phyloP scores from a whole-genome alignment of 2,888 invertebrate species.

The Caenorhabditis drosophilae region DNA sequence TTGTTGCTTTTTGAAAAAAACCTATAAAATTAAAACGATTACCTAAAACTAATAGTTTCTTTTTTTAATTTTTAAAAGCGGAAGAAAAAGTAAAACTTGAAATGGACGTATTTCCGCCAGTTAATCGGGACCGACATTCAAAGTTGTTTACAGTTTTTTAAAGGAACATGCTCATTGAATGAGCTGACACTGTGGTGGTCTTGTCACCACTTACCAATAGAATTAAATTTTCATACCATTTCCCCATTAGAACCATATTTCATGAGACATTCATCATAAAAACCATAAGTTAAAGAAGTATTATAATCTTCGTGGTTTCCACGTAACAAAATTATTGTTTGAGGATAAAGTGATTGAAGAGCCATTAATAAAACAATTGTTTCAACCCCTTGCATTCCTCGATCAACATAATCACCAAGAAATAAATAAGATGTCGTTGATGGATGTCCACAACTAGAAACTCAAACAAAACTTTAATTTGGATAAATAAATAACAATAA shows the following conservation, averaged over 20 bases:
- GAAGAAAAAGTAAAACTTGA: too few relatives aligned
- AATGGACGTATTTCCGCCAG: too few relatives aligned
- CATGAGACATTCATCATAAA: constrained; percentile 58
- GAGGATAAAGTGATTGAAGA: constrained; percentile 50
- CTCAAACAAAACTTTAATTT: neutral
- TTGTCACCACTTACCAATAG: too few relatives aligned
- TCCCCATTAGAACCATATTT: constrained; percentile 41
- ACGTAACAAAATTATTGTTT: constrained; percentile 44
- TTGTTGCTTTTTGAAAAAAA: too few relatives aligned
- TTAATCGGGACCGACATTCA: too few relatives aligned
- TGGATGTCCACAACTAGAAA: constrained; percentile 22
- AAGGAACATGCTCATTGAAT: too few relatives aligned
- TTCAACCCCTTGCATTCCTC: constrained; percentile 46
- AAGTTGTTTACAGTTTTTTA: too few relatives aligned
- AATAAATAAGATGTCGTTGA: constrained; percentile 36
- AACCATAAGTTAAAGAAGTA: constrained; percentile 59
- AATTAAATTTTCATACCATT: too few relatives aligned
- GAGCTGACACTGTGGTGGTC: too few relatives aligned
- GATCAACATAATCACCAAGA: constrained; percentile 51
- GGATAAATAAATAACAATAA: neutral
- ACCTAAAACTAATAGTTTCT: too few relatives aligned
- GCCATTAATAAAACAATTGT: constrained; percentile 34
- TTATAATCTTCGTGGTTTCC: constrained; percentile 66
- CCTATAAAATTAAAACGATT: too few relatives aligned
- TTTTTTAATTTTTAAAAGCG: too few relatives aligned